Conservation (phyloP, 92 coral and sea anemone species). For the Heteractis magnifica region DNA sequence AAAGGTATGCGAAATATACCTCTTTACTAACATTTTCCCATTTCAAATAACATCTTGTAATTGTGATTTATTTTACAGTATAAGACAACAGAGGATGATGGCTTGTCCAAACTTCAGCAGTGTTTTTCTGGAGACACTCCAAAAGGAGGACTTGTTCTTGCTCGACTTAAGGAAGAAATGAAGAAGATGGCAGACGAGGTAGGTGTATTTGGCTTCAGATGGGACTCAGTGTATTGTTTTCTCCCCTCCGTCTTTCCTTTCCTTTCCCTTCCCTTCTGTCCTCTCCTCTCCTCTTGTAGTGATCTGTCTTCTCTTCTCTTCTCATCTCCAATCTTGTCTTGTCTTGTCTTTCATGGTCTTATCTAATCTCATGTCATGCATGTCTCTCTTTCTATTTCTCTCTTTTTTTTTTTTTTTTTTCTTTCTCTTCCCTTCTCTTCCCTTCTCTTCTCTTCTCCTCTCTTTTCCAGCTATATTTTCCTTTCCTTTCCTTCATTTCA, state of each 20-base stretch:
- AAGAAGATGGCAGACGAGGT: constrained; percentile 29
- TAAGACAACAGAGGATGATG: constrained; percentile 46
- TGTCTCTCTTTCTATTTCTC: too few relatives aligned
- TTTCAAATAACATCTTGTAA: not conserved
- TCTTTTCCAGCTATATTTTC: not conserved
- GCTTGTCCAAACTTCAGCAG: not conserved
- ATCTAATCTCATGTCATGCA: too few relatives aligned
- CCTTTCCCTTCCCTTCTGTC: not conserved
- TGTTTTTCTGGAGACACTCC: constrained; percentile 32
- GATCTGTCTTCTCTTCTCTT: not conserved
- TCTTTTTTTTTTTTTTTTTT: too few relatives aligned
- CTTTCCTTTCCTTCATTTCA: not conserved
- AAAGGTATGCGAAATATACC: constrained; percentile 46
- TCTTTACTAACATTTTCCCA: not conserved
- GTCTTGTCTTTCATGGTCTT: too few relatives aligned
- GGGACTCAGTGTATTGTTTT: not conserved
- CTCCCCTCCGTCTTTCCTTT: not conserved
- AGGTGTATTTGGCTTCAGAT: not conserved
- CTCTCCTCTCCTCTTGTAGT: not conserved
- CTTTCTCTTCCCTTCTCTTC: not conserved
- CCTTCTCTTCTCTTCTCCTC: not conserved
- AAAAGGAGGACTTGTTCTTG: constrained; percentile 30
- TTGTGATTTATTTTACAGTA: constrained; percentile 15
- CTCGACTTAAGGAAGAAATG: constrained; percentile 54
- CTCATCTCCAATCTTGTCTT: not conserved